Evolutionary conservation across 2,888 invertebrate genomes (phyloP).

Genomic region (Acrocyrtus sp.): DNA sequence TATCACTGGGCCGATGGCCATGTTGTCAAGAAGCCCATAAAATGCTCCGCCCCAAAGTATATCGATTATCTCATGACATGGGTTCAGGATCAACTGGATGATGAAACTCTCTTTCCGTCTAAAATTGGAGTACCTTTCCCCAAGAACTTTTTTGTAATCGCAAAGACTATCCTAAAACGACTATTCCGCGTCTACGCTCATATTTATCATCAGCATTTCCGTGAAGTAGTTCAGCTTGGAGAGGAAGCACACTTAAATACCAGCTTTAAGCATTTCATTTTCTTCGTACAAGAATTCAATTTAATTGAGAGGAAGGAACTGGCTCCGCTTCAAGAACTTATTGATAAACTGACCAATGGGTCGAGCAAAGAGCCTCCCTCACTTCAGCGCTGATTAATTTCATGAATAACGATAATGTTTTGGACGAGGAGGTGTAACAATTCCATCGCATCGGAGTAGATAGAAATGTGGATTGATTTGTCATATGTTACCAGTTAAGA

Average conservation of each 20-base stretch:
- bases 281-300: slow-evolving; percentile 97
- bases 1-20: slow-evolving; percentile 99
- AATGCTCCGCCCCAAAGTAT: slow-evolving; percentile 93
- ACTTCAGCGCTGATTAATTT: slow-evolving; percentile 46
- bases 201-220: slow-evolving; percentile 99
- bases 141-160: slow-evolving; percentile 95
- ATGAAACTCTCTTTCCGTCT: slow-evolving; percentile 97
- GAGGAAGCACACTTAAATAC: slow-evolving; percentile 99
- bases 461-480: no score
- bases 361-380: slow-evolving; percentile 68
- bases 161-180: slow-evolving; percentile 97
- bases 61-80: slow-evolving; percentile 75
- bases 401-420: no score
- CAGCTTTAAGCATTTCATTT: slow-evolving; percentile 99
- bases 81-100: slow-evolving; percentile 98
- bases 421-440: no score
- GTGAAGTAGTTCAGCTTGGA: slow-evolving; percentile 95
- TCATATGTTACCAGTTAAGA: no score
- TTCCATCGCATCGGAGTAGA: no score
- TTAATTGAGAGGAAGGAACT: slow-evolving; percentile 96
- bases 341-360: slow-evolving; percentile 84
- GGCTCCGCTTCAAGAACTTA: slow-evolving; percentile 96
- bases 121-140: slow-evolving; percentile 99
- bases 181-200: slow-evolving; percentile 99
- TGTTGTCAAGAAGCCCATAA: slow-evolving; percentile 95